phyloP scores from a whole-genome alignment of 2,113 vertebrate genomes.

The Cettia cetti region DNA sequence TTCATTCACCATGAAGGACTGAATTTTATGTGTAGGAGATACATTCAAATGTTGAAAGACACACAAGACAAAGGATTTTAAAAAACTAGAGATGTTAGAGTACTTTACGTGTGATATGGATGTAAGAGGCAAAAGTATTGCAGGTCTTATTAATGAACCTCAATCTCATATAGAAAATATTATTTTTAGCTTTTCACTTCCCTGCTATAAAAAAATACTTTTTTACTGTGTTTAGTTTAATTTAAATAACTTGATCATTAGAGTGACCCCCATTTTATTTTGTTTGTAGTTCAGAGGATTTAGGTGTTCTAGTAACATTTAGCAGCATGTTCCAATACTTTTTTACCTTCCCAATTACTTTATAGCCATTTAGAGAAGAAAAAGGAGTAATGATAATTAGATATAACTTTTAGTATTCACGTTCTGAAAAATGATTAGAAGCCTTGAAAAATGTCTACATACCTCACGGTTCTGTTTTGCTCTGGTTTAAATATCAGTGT shows the following conservation, averaged over 20 bases:
- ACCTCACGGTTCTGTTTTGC: conserved; percentile 16
- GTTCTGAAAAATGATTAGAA: neutral
- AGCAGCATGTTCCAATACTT: neutral
- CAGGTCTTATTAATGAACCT: neutral
- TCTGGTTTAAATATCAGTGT: conserved; percentile 53
- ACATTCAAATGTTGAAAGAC: neutral
- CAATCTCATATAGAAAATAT: neutral
- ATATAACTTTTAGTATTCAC: neutral
- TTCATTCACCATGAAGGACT: neutral
- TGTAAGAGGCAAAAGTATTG: neutral
- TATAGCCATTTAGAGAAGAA: neutral
- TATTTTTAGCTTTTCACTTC: conserved; percentile 5
- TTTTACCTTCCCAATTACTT: neutral
- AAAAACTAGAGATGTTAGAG: neutral
- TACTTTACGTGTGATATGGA: neutral
- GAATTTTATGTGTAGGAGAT: neutral
- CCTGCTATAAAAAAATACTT: neutral
- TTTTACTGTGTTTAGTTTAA: neutral
- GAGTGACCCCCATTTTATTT: neutral
- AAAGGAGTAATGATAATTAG: neutral
- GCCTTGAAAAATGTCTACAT: conserved; percentile 44
- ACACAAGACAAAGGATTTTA: neutral
- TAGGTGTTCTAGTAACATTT: neutral
- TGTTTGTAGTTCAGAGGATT: neutral
- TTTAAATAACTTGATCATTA: neutral